These are phyloP conservation scores for Masticophis lateralis DNA, from an alignment of 2,797 vertebrate species.

Conservation along the genomic window DNA sequence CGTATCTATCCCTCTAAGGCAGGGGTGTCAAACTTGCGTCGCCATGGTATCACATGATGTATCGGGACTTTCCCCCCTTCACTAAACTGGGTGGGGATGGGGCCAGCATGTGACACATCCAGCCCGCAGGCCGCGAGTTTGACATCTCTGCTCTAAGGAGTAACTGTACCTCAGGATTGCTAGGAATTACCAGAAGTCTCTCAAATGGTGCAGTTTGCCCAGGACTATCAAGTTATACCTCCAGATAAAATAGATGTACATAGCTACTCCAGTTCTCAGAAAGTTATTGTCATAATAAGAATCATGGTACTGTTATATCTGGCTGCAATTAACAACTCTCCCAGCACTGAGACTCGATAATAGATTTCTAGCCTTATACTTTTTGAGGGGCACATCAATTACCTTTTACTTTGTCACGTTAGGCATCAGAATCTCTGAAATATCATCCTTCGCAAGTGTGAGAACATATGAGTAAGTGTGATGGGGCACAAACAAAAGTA, in stretches of 20 bases:
- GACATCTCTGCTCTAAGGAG: too few species aligned
- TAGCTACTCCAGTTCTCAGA: background rate
- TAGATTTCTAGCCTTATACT: background rate
- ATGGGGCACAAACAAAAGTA: background rate
- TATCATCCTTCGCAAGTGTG: background rate
- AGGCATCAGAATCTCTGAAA: background rate
- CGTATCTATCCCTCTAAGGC: too few species aligned
- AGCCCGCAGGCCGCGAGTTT: too few species aligned
- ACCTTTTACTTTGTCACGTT: background rate
- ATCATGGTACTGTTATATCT: background rate
- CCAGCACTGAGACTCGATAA: background rate
- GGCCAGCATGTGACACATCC: too few species aligned
- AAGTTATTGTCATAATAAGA: background rate
- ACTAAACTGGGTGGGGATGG: too few species aligned
- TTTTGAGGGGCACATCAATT: background rate
- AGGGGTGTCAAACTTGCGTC: too few species aligned
- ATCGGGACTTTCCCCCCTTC: too few species aligned
- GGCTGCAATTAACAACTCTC: background rate
- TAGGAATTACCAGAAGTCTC: background rate
- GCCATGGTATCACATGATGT: too few species aligned
- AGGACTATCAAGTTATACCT: background rate
- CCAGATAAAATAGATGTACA: background rate
- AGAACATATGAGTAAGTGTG: background rate
- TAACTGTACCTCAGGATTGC: background rate
- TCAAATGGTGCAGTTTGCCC: background rate